Evolutionary conservation across 2,888 invertebrate genomes (phyloP).

Genomic region (Drosophila monieri): DNA sequence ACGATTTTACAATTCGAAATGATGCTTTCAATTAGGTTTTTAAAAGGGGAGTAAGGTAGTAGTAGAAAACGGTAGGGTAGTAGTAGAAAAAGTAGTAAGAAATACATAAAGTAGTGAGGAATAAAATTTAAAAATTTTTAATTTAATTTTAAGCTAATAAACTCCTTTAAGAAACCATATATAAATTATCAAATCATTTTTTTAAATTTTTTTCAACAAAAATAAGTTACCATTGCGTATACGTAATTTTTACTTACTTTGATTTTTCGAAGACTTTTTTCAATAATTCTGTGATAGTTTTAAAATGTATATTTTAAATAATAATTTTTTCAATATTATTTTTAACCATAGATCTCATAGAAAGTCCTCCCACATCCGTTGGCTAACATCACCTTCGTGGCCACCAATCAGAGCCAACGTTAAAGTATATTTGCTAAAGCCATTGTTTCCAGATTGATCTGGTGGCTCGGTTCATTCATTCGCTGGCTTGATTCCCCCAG

Average conservation of each 20-base stretch:
- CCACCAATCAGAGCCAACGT: slow-evolving; percentile 22
- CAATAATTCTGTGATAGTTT: background rate
- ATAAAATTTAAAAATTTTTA: no score
- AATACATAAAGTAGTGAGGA: no score
- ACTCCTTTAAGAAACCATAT: background rate
- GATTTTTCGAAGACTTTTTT: background rate
- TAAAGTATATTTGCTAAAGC: slow-evolving; percentile 40
- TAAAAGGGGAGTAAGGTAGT: background rate
- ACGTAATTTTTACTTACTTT: background rate
- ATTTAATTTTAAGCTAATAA: background rate
- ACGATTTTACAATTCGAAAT: background rate
- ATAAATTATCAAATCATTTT: no score
- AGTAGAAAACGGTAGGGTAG: background rate
- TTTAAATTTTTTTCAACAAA: background rate
- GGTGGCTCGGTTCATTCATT: slow-evolving; percentile 37
- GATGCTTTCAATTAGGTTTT: background rate
- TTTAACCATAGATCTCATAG: background rate
- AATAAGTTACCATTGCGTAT: background rate
- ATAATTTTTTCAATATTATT: background rate
- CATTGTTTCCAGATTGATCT: slow-evolving; percentile 45
- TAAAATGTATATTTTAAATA: background rate
- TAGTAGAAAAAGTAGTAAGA: no score
- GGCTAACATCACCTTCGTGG: background rate
- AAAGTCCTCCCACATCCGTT: background rate
- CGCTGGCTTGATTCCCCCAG: slow-evolving; percentile 32